Base-by-base conservation (phyloP, 2,113 vertebrate genomes). In the Lota lota region DNA sequence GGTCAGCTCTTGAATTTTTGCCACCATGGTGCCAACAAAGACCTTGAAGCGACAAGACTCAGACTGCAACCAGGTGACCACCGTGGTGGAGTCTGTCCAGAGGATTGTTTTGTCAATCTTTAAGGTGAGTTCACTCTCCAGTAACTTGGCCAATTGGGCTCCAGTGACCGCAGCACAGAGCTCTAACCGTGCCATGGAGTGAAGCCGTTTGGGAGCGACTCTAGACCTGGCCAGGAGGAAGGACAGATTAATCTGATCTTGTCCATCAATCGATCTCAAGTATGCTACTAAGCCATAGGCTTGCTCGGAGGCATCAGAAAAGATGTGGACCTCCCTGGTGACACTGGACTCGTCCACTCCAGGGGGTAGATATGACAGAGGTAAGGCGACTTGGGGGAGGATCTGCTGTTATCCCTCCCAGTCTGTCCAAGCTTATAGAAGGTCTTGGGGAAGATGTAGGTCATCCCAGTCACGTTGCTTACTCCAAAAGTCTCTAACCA, bases 241-340 rank as follows among this genome's bases (percentile, higher is more conserved):
- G n/a, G 69, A 57, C 54, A 77, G 5, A 8, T 65, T 5, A 8
- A 69, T 28, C 14, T 22, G 5, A 53, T 53, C 69, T 10, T 51
- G 3, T 14, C 14, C 6, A 14, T 63, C 65, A 1, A 51, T 57
- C 16, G 20, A 68, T 15, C 61, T 53, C 1, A 72, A 22, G 57
- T 72, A 72, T 1, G 62, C 50, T 2, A 76, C 54, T 1, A 60
- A 24, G n/a, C 69, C 66, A n/a, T 72, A 77, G 3, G 75, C 66
- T n/a, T 64, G 65, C 40, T 77, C 69, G 0, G 61, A 77, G 6
- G 74, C 54, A 40, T 72, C 22, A 60, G 4, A 60, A 20, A 60
- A 22, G 4, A 60, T 12, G 19, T 21, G 58, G 8, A 60, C 11
- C 58, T 60, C 19, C 10, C 58, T 14, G 51, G 51, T 53, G 8